These are phyloP conservation scores for Diplolepis rosae DNA, from an alignment of 2,888 invertebrate species.

Conservation along the genomic window DNA sequence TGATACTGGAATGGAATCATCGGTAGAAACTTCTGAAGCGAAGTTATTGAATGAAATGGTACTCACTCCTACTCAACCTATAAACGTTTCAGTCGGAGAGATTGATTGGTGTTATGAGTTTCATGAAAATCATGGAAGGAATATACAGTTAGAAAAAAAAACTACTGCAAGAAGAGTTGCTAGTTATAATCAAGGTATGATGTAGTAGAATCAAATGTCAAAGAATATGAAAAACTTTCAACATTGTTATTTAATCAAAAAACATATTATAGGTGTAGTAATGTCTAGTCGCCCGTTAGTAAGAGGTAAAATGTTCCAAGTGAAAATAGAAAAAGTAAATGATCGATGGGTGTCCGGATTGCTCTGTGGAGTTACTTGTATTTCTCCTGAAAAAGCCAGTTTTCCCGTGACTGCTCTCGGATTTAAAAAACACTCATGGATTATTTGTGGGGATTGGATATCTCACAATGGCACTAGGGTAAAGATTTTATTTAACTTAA, in stretches of 20 bases:
- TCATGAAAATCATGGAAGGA: conserved; percentile 88
- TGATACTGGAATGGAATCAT: conserved; percentile 71
- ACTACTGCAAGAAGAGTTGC: conserved; percentile 82
- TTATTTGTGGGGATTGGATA: conserved; percentile 87
- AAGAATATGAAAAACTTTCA: background rate
- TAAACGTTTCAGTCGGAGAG: conserved; percentile 57
- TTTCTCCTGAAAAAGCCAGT: conserved; percentile 81
- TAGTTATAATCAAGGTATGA: conserved; percentile 88
- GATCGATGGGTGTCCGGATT: conserved; percentile 86
- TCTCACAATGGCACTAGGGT: conserved; percentile 88
- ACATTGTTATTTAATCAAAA: background rate
- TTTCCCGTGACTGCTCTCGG: conserved; percentile 84
- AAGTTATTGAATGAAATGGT: conserved; percentile 65
- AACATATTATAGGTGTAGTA: conserved; percentile 74
- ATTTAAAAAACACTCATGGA: conserved; percentile 87
- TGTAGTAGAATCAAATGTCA: background rate
- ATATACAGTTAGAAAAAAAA: conserved; percentile 83
- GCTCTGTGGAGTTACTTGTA: conserved; percentile 85
- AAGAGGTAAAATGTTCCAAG: conserved; percentile 69
- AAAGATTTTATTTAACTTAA: conserved; percentile 46
- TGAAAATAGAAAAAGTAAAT: conserved; percentile 83
- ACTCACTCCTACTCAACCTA: conserved; percentile 67
- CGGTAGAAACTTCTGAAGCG: conserved; percentile 67
- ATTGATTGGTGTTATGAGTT: conserved; percentile 78
- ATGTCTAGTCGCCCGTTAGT: conserved; percentile 71